Conservation (phyloP, 2,797 vertebrate genomes). For the Masticophis lateralis region DNA sequence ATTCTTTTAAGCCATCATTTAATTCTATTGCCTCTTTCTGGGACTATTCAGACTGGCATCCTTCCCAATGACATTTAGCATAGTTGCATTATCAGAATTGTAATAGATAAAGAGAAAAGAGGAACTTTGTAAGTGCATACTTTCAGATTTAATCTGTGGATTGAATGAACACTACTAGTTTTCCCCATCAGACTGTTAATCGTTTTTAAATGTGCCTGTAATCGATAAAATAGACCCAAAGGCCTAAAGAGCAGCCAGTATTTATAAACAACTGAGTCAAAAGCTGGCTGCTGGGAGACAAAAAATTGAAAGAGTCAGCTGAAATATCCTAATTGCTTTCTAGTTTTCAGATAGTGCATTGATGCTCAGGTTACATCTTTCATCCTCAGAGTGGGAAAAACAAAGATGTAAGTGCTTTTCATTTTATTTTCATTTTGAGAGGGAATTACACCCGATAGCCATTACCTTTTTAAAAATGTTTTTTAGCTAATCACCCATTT, state of each 20-base stretch:
- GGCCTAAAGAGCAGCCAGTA: slow-evolving; percentile 37
- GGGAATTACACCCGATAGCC: slow-evolving; percentile 23
- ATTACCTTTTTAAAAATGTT: slow-evolving; percentile 37
- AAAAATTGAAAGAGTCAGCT: slow-evolving; percentile 28
- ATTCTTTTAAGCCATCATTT: neutral
- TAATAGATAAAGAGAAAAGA: neutral
- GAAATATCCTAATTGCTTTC: slow-evolving; percentile 31
- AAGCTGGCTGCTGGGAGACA: slow-evolving; percentile 10
- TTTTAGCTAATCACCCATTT: slow-evolving; percentile 44
- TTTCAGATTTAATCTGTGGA: slow-evolving; percentile 25
- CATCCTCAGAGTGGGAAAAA: slow-evolving; percentile 41
- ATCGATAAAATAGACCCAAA: slow-evolving; percentile 43
- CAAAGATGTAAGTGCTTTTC: slow-evolving; percentile 34
- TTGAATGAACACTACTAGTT: neutral
- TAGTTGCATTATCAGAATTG: neutral
- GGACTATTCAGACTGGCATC: neutral
- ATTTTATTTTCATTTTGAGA: slow-evolving; percentile 44
- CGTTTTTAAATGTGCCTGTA: slow-evolving; percentile 53
- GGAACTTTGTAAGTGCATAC: neutral
- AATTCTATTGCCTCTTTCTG: neutral
- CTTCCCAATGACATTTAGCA: neutral
- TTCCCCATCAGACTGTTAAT: slow-evolving; percentile 32
- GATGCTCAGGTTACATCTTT: slow-evolving; percentile 28
- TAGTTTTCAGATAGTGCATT: slow-evolving; percentile 36
- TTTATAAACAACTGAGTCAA: slow-evolving; percentile 47